Conservation (phyloP, 2,888 invertebrate genomes). For the Trachelus iudaicus region DNA sequence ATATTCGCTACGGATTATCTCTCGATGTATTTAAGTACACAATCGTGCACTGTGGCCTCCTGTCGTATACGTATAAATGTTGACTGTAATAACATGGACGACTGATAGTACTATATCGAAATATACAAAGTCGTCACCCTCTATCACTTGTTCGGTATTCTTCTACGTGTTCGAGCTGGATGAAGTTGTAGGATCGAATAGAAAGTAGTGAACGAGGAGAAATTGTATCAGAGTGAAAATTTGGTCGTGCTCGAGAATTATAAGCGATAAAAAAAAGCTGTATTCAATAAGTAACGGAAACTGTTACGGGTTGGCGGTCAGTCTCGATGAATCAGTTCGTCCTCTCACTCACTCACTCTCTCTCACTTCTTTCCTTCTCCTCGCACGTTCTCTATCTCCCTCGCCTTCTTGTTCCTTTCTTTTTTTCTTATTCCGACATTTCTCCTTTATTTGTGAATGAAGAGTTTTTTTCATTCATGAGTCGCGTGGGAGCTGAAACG, state of each 20-base stretch:
- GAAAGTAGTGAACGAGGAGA: background rate
- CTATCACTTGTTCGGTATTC: background rate
- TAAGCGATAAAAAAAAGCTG: background rate
- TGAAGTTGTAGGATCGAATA: background rate
- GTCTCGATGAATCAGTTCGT: background rate
- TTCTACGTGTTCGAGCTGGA: background rate
- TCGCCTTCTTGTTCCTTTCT: constrained; percentile 1
- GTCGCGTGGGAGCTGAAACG: constrained; percentile 1
- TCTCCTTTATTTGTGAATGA: constrained; percentile 16
- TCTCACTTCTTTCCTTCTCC: constrained; percentile 10
- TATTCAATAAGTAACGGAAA: background rate
- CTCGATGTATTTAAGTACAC: background rate
- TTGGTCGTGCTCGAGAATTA: background rate
- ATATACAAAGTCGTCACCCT: background rate
- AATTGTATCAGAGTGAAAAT: background rate
- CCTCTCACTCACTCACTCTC: background rate
- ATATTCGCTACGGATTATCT: background rate
- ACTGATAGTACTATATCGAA: background rate
- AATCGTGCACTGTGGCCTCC: background rate
- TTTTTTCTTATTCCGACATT: constrained; percentile 19
- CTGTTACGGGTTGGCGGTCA: background rate
- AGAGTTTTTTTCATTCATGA: constrained; percentile 24
- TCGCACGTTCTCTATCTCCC: constrained; percentile 10
- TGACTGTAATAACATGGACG: background rate
- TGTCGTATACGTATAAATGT: background rate